A percentile compares a stretch with the other conserved stretches of the same genome.
These are phyloP conservation scores for Furcula furcula DNA, from an alignment of 2,888 invertebrate species.

Conservation along the genomic window DNA sequence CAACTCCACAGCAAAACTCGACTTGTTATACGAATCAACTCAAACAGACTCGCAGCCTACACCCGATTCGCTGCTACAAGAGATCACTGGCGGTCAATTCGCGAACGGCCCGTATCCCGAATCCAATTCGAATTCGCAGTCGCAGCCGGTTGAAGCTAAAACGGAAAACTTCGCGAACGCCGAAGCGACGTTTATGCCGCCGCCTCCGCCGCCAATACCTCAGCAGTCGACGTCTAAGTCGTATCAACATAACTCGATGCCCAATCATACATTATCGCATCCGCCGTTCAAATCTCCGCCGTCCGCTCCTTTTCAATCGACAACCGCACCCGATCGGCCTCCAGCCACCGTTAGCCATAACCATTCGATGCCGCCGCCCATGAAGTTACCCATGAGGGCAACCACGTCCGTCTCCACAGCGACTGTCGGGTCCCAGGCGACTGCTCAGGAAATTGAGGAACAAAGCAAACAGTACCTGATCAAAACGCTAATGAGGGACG, in stretches of 20 bases:
- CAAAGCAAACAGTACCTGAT: constrained; percentile 91
- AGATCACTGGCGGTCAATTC: constrained; percentile 54
- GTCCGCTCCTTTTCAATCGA: constrained; percentile 33
- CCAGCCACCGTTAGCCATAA: constrained; percentile 11
- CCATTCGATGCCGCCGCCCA: constrained; percentile 61
- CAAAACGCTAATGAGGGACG: constrained; percentile 93
- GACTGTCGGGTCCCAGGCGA: constrained; percentile 70
- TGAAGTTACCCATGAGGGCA: constrained; percentile 55
- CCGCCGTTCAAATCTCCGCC: constrained; percentile 49
- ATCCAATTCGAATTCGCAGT: constrained; percentile 18
- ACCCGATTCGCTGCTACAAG: constrained; percentile 48
- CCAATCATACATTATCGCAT: constrained; percentile 25
- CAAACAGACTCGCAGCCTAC: constrained; percentile 31
- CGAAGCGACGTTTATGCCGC: constrained; percentile 61
- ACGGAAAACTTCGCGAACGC: constrained; percentile 31
- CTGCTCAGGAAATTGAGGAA: constrained; percentile 82
- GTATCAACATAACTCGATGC: constrained; percentile 14
- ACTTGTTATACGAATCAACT: constrained; percentile 52
- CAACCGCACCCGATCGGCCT: constrained; percentile 14
- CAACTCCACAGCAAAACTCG: constrained; percentile 64
- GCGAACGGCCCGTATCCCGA: constrained; percentile 49
- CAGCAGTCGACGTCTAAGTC: constrained; percentile 46
- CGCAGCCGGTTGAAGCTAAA: constrained; percentile 24
- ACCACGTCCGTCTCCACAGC: constrained; percentile 59
- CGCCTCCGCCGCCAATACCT: constrained; percentile 63